These are phyloP conservation scores for Typhlichthys eigenmanni DNA, from an alignment of 2,797 vertebrate genomes.

Conservation along the genomic window DNA sequence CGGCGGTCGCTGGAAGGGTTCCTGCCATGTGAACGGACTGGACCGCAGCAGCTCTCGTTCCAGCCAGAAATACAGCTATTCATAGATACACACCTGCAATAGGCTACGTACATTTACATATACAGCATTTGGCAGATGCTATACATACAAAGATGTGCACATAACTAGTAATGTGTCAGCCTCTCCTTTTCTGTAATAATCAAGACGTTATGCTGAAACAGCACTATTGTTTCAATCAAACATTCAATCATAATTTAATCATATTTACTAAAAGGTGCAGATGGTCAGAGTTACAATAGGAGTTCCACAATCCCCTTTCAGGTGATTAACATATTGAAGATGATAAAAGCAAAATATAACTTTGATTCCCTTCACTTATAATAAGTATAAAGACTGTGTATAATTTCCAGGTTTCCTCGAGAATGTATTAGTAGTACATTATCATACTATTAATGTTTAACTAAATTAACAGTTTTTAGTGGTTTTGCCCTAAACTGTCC, in stretches of 20 bases:
- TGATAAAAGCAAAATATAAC: too few relatives aligned
- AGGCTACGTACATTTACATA: neutral
- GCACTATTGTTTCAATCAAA: neutral
- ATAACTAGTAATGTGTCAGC: neutral
- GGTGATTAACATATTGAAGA: too few relatives aligned
- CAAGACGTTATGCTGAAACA: conserved; percentile 19
- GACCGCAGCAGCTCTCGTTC: conserved; percentile 86
- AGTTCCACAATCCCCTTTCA: too few relatives aligned
- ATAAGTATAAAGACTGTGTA: too few relatives aligned
- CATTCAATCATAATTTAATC: conserved; percentile 1
- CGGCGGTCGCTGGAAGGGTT: conserved; percentile 83
- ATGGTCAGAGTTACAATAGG: too few relatives aligned
- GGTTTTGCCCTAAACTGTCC: neutral
- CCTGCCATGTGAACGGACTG: conserved; percentile 81
- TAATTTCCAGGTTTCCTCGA: too few relatives aligned
- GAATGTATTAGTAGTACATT: too few relatives aligned
- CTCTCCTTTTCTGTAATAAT: conserved; percentile 11
- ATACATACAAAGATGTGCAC: neutral
- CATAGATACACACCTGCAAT: conserved; percentile 60
- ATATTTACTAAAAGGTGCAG: too few relatives aligned
- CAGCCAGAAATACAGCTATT: conserved; percentile 89
- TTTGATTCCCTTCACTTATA: too few relatives aligned
- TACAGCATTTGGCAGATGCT: neutral
- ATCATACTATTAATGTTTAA: too few relatives aligned
- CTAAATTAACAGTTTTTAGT: too few relatives aligned